These are phyloP conservation scores for Triplophysa siluroides DNA, from an alignment of 2,113 vertebrate species.

Conservation along the genomic window DNA sequence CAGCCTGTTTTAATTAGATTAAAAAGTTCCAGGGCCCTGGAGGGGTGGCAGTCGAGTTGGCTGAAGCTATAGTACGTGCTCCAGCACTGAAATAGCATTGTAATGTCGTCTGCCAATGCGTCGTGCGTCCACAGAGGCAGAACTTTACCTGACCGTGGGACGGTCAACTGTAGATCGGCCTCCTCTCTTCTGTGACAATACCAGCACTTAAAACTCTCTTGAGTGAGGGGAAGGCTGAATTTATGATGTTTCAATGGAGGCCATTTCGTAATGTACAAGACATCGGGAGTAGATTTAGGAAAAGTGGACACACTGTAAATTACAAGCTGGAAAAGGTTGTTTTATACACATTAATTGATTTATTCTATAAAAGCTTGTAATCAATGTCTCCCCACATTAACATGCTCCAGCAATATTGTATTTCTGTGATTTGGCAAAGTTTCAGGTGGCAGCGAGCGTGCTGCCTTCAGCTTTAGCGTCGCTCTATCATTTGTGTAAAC, in stretches of 20 bases:
- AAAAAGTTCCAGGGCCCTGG: conserved; percentile 59
- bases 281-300: neutral
- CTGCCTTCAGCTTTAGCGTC: conserved; percentile 5
- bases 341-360: neutral
- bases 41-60: conserved; percentile 39
- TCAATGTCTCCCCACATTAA: neutral
- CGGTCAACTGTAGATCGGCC: conserved; percentile 52
- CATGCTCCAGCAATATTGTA: neutral
- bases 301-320: neutral
- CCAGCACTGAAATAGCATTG: conserved; percentile 34
- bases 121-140: conserved; percentile 43
- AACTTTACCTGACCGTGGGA: conserved; percentile 48
- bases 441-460: conserved; percentile 8
- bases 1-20: conserved; percentile 70
- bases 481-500: conserved; percentile 20
- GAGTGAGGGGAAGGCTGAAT: neutral
- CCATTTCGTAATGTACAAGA: neutral
- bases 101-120: conserved; percentile 53
- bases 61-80: conserved; percentile 20
- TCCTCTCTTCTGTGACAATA: neutral
- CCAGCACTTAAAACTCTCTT: neutral
- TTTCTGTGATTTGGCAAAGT: conserved; percentile 13
- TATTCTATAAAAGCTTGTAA: conserved; percentile 14
- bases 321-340: neutral
- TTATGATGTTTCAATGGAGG: neutral